Percentiles rank a stretch among this genome's conserved stretches.
These are phyloP conservation scores for Catotricha subobsoleta DNA, from an alignment of 2,888 invertebrate genomes.

Conservation along the genomic window DNA sequence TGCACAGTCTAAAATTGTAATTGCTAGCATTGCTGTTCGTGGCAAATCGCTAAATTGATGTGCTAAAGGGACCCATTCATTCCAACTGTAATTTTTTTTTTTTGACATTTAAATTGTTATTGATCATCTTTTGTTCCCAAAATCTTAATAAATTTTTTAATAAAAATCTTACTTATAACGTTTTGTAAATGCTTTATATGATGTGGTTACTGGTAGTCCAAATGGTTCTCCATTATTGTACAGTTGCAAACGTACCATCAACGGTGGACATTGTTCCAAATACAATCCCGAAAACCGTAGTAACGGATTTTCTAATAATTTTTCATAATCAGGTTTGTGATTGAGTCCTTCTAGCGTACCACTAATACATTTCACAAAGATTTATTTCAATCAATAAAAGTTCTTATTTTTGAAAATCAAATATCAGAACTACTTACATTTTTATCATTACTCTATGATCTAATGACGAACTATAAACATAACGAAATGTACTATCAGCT, in stretches of 20 bases:
- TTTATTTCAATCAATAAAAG: conserved; percentile 8
- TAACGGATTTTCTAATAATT: conserved; percentile 71
- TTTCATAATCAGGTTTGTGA: conserved; percentile 71
- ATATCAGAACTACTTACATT: conserved; percentile 45
- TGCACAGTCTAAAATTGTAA: conserved; percentile 83
- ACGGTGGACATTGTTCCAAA: conserved; percentile 67
- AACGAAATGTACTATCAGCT: conserved; percentile 62
- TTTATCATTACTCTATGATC: conserved; percentile 77
- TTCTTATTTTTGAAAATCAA: conserved; percentile 9
- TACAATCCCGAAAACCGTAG: conserved; percentile 79
- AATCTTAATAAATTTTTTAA: not conserved
- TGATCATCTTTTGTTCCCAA: not conserved
- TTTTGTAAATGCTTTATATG: conserved; percentile 81
- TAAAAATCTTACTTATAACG: conserved; percentile 66
- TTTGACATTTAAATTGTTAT: not conserved
- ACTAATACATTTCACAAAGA: too few relatives aligned
- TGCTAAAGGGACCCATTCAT: conserved; percentile 88
- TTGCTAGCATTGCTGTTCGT: conserved; percentile 62
- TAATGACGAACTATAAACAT: conserved; percentile 82
- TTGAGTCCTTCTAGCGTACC: conserved; percentile 86
- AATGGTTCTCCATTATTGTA: conserved; percentile 64
- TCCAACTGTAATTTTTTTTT: conserved; percentile 56
- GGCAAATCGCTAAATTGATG: conserved; percentile 83
- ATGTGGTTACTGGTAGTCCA: conserved; percentile 70
- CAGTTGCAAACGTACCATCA: conserved; percentile 75